phyloP scores from a whole-genome alignment of 2,113 vertebrate species.

The Nibea coibor region DNA sequence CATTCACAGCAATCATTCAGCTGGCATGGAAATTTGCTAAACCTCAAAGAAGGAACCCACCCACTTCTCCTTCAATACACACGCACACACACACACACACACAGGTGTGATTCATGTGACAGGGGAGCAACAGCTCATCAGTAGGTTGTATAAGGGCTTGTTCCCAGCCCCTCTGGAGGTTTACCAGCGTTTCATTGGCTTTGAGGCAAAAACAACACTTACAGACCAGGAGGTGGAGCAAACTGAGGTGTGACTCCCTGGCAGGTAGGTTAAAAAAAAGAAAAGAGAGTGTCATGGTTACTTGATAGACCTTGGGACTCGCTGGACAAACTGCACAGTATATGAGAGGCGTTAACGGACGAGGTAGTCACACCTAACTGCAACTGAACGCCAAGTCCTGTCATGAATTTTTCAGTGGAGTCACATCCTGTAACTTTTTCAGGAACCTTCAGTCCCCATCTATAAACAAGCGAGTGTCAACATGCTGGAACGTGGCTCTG shows the following conservation, averaged over 20 bases:
- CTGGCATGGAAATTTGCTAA: no score
- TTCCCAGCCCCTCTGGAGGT: background rate
- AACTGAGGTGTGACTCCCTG: conserved; percentile 55
- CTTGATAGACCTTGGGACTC: background rate
- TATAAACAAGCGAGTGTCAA: background rate
- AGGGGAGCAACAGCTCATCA: no score
- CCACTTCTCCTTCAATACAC: no score
- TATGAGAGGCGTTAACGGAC: background rate
- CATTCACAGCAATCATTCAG: no score
- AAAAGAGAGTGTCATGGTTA: background rate
- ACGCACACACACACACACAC: no score
- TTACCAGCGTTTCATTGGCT: background rate
- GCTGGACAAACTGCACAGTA: accelerated
- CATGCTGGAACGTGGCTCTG: background rate
- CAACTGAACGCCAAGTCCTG: background rate
- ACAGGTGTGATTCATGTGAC: no score
- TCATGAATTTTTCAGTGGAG: background rate
- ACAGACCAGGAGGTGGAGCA: background rate
- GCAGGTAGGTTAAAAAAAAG: background rate
- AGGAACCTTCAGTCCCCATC: no score
- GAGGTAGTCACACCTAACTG: background rate
- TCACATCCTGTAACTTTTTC: background rate
- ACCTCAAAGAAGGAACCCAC: no score
- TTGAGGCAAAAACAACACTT: background rate
- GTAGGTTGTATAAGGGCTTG: background rate